Base-by-base conservation (phyloP, 2,797 vertebrate species). In the Coccyzus lansbergi region DNA sequence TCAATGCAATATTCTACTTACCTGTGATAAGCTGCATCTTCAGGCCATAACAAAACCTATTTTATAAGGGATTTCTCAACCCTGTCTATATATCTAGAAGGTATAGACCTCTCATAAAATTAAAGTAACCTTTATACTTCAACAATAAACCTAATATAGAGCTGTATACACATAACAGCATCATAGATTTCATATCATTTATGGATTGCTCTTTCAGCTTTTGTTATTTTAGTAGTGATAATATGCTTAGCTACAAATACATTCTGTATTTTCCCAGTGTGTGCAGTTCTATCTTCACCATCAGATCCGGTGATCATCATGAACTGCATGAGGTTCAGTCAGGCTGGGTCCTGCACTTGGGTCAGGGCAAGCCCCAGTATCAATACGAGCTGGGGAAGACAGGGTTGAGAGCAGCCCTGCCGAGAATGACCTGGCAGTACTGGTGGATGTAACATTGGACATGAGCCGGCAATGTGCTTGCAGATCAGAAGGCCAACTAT, bases 1-100 rank as follows among this genome's bases (percentile, higher is more conserved):
- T 94, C 79, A 89, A 65, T 81, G 69, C 58, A 87, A 83, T 87
- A 81, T 80, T 85, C 88, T 65, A 60, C 71, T 78, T 82, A 86
- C 60, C 67, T 86, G 52, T 77, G 86, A 90, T 82, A 91, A 93
- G 86, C 42, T 87, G 69, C 76, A 52, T 60, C 75, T 87, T 65
- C 65, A 48, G 78, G 92, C 62, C 53, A 25, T 25, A 93, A 83
- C 38, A 88, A 91, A 91, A 51, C 18, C 16, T 20, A 67, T 63
- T 90, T 81, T 77, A 76, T 67, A 88, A 64, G 52, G 44, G 25
- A 79, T 94, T 89, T 91, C 87, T 93, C 7, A 4, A 21, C 4
- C 2, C 21, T 81, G 38, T 26, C 53, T 83, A 62, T 62, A 40
- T 62, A 86, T 69, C 72, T 78, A 83, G 53, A 13, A 88, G 58